Base-by-base conservation (phyloP, 2,113 vertebrate genomes). In the Epinephelus cyanopodus region DNA sequence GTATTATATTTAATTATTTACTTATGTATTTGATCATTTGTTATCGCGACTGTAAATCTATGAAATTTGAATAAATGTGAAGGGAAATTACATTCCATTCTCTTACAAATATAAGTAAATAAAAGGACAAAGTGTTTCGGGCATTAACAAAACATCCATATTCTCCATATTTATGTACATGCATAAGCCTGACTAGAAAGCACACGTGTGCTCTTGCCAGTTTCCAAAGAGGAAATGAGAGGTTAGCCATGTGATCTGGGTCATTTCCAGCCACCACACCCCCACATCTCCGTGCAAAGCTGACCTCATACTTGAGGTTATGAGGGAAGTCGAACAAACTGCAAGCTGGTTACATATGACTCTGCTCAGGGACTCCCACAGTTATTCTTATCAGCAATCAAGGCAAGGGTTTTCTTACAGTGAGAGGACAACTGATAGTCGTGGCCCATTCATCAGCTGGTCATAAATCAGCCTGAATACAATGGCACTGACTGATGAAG, bases 201-300 rank as follows among this genome's bases (percentile, higher is more conserved):
- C 25, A 65, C 61, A 37, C 10, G 29, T 53, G 37, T 12, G 1
- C 8, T 53, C 12, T 15, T 80, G 63, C 23, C 19, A 50, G n/a
- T 54, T 74, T 61, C 45, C 52, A 73, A 73, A 73, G 61, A 87
- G 78, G 80, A 84, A 85, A 66, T 76, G 56, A 76, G 45, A 74
- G 62, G 29, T 72, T 47, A 21, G 69, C 47, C 70, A 72, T 29
- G 63, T 78, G 79, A 70, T 70, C 42, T 10, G 0, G 12, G 52
- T 77, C 45, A 74, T 48, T 70, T 74, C 74, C 17, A 64, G 10
- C 27, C 56, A 25, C 21, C 48, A 61, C 61, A 39, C 48, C 47
- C 53, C 45, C 60, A 14, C n/a, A 54, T 62, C 37, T 62, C 45
- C 39, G 45, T 77, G 29, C 21, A 42, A 7, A 23, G 18, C 17